Conservation (phyloP, 2,888 invertebrate genomes). For the Hirtodrosophila cameraria region DNA sequence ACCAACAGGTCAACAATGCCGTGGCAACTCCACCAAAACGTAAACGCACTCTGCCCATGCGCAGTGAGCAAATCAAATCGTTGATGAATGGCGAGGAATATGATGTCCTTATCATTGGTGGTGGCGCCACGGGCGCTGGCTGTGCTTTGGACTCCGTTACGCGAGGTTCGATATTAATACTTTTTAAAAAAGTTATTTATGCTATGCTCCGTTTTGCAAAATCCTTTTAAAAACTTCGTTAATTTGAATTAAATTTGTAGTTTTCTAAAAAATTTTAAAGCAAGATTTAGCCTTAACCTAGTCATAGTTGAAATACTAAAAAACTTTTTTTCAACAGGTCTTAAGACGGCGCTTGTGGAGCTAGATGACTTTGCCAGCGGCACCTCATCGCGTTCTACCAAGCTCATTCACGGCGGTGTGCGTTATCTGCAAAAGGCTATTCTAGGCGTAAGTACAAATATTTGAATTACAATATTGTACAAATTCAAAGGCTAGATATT, state of each 20-base stretch:
- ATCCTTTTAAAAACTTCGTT: too few relatives aligned
- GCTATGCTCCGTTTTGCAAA: too few relatives aligned
- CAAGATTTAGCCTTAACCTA: too few relatives aligned
- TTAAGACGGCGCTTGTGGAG: slow-evolving; percentile 97
- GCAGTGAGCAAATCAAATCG: slow-evolving; percentile 91
- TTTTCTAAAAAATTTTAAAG: too few relatives aligned
- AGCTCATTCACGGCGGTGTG: slow-evolving; percentile 99
- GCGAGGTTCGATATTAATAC: slow-evolving; percentile 88
- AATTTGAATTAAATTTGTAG: too few relatives aligned
- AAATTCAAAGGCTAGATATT: too few relatives aligned
- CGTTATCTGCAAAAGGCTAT: slow-evolving; percentile 99
- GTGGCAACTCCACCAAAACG: slow-evolving; percentile 82
- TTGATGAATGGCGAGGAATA: slow-evolving; percentile 91
- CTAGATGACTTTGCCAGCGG: slow-evolving; percentile 99
- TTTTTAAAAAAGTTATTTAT: too few relatives aligned
- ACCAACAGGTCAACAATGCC: slow-evolving; percentile 79
- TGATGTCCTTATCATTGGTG: slow-evolving; percentile 97
- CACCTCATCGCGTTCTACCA: slow-evolving; percentile 96
- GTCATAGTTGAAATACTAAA: too few relatives aligned
- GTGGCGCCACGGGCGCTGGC: slow-evolving; percentile 98
- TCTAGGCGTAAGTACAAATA: slow-evolving; percentile 85
- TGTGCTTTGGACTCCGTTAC: slow-evolving; percentile 97
- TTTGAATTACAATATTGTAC: too few relatives aligned
- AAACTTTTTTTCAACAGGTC: slow-evolving; percentile 82
- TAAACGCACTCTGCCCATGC: slow-evolving; percentile 91